A percentile compares a stretch with the other conserved stretches of the same genome.
Evolutionary conservation across 2,797 vertebrate genomes (phyloP).

Genomic region (Furcifer pardalis): DNA sequence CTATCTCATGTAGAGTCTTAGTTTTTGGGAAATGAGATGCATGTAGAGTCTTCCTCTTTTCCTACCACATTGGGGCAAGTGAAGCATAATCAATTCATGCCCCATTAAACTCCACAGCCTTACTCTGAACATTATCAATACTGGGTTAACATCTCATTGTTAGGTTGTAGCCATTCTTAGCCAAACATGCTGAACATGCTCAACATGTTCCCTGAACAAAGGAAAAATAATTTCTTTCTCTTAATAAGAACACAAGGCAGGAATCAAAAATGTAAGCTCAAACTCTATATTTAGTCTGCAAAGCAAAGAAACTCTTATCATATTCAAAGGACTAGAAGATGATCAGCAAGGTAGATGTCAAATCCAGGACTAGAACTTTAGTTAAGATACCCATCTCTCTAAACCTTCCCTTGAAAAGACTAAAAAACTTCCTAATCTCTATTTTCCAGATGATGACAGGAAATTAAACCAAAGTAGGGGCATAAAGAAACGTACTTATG

Average conservation of each 20-base stretch:
- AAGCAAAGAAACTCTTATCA: slow-evolving; percentile 21
- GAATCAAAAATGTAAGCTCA: background rate
- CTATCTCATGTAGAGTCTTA: no score
- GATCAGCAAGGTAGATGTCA: background rate
- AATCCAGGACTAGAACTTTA: slow-evolving; percentile 12
- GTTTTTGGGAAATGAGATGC: no score
- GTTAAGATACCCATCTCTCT: background rate
- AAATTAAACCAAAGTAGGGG: background rate
- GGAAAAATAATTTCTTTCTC: background rate
- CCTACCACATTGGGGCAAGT: background rate
- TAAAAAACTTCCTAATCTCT: slow-evolving; percentile 1
- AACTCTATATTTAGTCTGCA: background rate
- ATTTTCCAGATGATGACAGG: slow-evolving; percentile 2
- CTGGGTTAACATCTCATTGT: background rate
- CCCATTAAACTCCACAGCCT: background rate
- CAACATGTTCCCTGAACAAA: background rate
- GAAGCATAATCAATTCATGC: background rate
- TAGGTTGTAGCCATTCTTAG: background rate
- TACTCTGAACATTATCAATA: background rate
- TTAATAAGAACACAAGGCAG: background rate
- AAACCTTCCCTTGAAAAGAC: slow-evolving; percentile 23
- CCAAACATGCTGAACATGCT: background rate
- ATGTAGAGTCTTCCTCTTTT: no score
- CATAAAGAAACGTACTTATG: background rate
- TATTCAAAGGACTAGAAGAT: background rate